Percentiles rank a stretch among this genome's conserved stretches.
These are phyloP conservation scores for Paramisgurnus dabryanus DNA, from an alignment of 2,113 vertebrate species.

Conservation along the genomic window DNA sequence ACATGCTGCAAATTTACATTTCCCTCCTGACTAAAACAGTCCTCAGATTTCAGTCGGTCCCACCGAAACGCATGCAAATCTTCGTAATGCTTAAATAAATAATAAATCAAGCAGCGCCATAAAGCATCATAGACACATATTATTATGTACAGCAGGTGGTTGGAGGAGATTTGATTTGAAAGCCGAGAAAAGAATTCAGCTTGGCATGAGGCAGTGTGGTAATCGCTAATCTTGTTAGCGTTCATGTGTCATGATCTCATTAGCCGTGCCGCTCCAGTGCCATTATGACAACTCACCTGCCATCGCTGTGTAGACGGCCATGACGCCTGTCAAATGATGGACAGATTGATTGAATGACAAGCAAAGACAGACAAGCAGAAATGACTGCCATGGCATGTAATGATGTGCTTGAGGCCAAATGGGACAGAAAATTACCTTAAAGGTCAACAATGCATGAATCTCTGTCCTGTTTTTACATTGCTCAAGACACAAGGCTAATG, in stretches of 20 bases:
- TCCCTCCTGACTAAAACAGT: slow-evolving; percentile 15
- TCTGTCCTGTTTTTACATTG: not conserved
- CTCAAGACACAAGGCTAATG: not conserved
- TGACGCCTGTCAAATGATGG: slow-evolving; percentile 35
- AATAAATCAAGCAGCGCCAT: not conserved
- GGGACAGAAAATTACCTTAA: slow-evolving; percentile 19
- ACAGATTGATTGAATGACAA: slow-evolving; percentile 9
- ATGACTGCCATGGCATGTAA: slow-evolving; percentile 7
- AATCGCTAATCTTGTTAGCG: slow-evolving; percentile 50
- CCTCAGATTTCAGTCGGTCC: not conserved
- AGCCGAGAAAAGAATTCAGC: slow-evolving; percentile 5
- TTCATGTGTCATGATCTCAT: slow-evolving; percentile 49
- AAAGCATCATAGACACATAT: slow-evolving; percentile 3
- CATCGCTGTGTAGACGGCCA: slow-evolving; percentile 12
- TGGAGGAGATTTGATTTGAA: slow-evolving; percentile 27
- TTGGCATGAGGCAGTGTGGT: slow-evolving; percentile 30
- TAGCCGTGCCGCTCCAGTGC: slow-evolving; percentile 32
- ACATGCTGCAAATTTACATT: slow-evolving; percentile 15
- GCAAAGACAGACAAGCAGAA: not conserved
- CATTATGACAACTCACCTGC: slow-evolving; percentile 38
- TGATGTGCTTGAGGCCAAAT: slow-evolving; percentile 13
- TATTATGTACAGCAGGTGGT: slow-evolving; percentile 31
- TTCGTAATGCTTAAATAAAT: slow-evolving; percentile 14
- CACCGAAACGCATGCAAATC: not conserved
- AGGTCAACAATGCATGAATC: slow-evolving; percentile 33